These are phyloP conservation scores for Napeogenes sylphis DNA, from an alignment of 2,888 invertebrate genomes.

Conservation along the genomic window DNA sequence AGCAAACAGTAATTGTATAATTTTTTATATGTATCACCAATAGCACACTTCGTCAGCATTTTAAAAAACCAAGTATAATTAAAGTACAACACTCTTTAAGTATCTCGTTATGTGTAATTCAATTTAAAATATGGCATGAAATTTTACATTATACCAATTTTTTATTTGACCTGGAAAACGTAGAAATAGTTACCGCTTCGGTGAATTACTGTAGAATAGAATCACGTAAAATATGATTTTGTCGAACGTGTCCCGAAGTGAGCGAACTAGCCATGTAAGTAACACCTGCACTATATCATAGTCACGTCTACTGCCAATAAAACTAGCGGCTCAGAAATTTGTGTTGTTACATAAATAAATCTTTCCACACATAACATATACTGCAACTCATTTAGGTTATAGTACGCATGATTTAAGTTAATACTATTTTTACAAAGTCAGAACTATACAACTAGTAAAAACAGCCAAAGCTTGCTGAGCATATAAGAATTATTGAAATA, in stretches of 20 bases:
- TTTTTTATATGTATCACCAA: no score
- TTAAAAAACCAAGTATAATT: no score
- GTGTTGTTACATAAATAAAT: constrained; percentile 12
- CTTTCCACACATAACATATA: not conserved
- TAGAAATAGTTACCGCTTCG: constrained; percentile 21
- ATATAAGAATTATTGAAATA: constrained; percentile 47
- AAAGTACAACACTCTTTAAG: no score
- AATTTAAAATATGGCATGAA: not conserved
- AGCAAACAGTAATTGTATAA: no score
- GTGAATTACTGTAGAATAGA: constrained; percentile 45
- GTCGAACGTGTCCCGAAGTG: constrained; percentile 56
- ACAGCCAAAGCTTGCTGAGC: constrained; percentile 39
- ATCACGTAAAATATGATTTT: constrained; percentile 73
- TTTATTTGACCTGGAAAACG: constrained; percentile 17
- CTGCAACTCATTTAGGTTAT: no score
- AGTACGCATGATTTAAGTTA: no score
- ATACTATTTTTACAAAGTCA: no score
- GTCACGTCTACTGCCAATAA: constrained; percentile 42
- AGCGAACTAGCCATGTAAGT: constrained; percentile 30
- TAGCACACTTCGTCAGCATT: no score
- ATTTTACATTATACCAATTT: constrained; percentile 6
- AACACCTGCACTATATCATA: constrained; percentile 44
- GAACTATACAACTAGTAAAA: no score
- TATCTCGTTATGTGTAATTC: not conserved
- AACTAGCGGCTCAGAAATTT: constrained; percentile 20